Base-by-base conservation (phyloP, 2,113 vertebrate species). In the Heloderma charlesbogerti region DNA sequence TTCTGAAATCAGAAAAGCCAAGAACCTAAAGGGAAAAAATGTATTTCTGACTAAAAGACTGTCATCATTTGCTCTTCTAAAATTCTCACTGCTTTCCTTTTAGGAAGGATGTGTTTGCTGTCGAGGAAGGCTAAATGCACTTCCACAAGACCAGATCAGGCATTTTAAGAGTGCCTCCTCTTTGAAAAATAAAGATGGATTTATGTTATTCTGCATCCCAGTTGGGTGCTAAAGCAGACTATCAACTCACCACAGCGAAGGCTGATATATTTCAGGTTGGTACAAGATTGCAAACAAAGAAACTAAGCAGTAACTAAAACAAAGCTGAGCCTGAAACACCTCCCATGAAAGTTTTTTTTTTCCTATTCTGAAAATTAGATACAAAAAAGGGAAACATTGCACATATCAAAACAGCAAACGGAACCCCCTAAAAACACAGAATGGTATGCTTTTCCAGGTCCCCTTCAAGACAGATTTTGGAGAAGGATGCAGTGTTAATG, bases 401-500 rank as follows among this genome's bases (percentile, higher is more conserved):
- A 67, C 74, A 63, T 45, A 66, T 88, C 72, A 94, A 94, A 84
- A 60, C 37, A 74, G 51, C 75, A 74, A 6, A 74, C 7, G 79
- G 25, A 77, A 43, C 5, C 1, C 60, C 60, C 89, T 91, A 92
- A 94, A 91, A 1, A 93, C 87, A 34, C 91, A 74, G 91, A 89
- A 75, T 2, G 6, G 74, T 92, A 93, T 95, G 72, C 92, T 88
- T 72, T 92, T 92, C 74, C 31, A 40, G 40, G 87, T 48, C 85
- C 85, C 93, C 22, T 43, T 90, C 4, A 95, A 94, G 90, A 88
- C 71, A 85, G 37, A 94, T 93, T 94, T 94, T 95, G 95, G 94
- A 96, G 94, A 96, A 93, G 94, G 90, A 66, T 94, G 95, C 94
- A 92, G 94, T 87, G 90, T 89, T 94, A 89, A 92, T 86, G 75